Conservation (phyloP, 2,797 vertebrate species). For the Cyclura pinguis region DNA sequence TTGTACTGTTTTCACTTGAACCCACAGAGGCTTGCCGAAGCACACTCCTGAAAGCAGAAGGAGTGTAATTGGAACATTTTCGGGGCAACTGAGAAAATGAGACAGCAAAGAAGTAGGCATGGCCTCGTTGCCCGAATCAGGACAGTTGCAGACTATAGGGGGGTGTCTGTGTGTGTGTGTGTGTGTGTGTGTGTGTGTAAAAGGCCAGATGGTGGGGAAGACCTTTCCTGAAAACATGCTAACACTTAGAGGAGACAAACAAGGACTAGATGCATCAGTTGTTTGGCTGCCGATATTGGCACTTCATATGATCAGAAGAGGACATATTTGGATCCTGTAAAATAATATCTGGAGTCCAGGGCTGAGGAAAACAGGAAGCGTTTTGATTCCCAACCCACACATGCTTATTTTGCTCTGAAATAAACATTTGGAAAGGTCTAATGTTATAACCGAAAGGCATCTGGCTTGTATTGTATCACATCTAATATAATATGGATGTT, state of each 20-base stretch:
- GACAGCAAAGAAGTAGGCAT: too few relatives aligned
- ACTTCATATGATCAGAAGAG: not conserved
- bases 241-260: not conserved
- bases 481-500: not conserved
- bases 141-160: too few relatives aligned
- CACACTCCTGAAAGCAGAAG: too few relatives aligned
- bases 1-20: too few relatives aligned
- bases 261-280: not conserved
- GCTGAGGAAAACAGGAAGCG: not conserved
- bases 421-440: not conserved
- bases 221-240: not conserved
- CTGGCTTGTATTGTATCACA: not conserved
- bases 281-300: not conserved
- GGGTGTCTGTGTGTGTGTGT: too few relatives aligned
- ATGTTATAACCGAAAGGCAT: not conserved
- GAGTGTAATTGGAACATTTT: too few relatives aligned
- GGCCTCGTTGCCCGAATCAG: too few relatives aligned
- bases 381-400: not conserved
- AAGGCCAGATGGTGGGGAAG: not conserved
- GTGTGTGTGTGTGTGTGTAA: not conserved
- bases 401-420: not conserved
- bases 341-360: not conserved
- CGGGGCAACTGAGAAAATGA: too few relatives aligned
- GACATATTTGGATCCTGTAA: not conserved
- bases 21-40: too few relatives aligned